Evolutionary conservation across 2,888 invertebrate species (phyloP).

Genomic region (Oxycera nigricornis): DNA sequence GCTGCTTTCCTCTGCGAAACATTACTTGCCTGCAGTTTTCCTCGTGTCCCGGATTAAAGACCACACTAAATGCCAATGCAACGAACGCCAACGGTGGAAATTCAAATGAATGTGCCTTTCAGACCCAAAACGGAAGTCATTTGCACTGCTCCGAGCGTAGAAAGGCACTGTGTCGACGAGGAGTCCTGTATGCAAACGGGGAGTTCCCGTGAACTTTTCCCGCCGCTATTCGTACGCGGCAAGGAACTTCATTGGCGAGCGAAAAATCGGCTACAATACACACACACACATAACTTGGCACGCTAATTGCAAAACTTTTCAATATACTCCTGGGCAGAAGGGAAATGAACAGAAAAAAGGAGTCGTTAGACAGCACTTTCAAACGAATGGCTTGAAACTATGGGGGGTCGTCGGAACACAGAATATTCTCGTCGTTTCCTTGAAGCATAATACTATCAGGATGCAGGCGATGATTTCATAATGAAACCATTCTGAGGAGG

Average conservation of each 20-base stretch:
- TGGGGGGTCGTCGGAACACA: not conserved
- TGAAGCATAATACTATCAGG: too few species aligned
- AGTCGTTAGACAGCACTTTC: slow-evolving; percentile 33
- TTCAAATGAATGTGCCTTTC: slow-evolving; percentile 34
- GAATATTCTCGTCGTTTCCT: not conserved
- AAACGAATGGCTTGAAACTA: slow-evolving; percentile 23
- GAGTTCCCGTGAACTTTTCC: not conserved
- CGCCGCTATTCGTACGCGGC: not conserved
- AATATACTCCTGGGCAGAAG: not conserved
- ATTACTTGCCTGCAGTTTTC: slow-evolving; percentile 19
- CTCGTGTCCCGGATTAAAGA: not conserved
- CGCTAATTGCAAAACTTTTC: slow-evolving; percentile 39
- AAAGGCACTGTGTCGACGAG: not conserved
- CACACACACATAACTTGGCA: slow-evolving; percentile 19
- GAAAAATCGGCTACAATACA: slow-evolving; percentile 1
- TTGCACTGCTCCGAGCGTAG: slow-evolving; percentile 4
- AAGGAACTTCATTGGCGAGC: slow-evolving; percentile 4
- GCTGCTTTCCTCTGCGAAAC: not conserved
- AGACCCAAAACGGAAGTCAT: slow-evolving; percentile 31
- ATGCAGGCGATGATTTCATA: too few species aligned
- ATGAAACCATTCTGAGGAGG: too few species aligned
- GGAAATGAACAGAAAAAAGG: not conserved
- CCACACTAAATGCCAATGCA: slow-evolving; percentile 15
- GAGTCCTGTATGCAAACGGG: not conserved
- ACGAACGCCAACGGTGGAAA: not conserved